Percentiles rank a stretch among this genome's conserved stretches.
Conservation (phyloP, 2,888 invertebrate genomes). For the Clivina fossor region DNA sequence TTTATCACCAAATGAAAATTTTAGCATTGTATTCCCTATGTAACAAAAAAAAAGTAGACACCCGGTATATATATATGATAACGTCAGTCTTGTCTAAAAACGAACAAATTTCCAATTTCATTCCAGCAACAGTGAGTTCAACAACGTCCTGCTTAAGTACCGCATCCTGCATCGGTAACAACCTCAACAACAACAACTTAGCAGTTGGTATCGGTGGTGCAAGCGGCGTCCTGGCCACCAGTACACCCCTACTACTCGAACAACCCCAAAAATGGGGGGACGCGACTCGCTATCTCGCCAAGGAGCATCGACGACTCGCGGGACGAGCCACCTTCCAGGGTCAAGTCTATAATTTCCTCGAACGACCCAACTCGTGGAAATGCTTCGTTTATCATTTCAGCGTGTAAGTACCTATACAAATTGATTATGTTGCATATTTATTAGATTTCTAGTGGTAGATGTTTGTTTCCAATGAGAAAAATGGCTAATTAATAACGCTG, state of each 20-base stretch:
- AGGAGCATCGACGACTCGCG: constrained; percentile 63
- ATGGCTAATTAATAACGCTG: too few relatives aligned
- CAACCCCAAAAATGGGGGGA: constrained; percentile 58
- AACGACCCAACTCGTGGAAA: constrained; percentile 80
- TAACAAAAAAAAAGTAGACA: too few relatives aligned
- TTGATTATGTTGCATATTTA: too few relatives aligned
- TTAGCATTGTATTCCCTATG: too few relatives aligned
- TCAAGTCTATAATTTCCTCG: constrained; percentile 80
- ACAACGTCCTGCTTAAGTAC: neutral
- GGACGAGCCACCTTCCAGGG: constrained; percentile 72
- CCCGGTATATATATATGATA: too few relatives aligned
- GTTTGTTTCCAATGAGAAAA: too few relatives aligned
- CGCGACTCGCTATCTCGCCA: constrained; percentile 62
- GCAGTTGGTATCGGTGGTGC: constrained; percentile 2
- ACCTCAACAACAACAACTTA: too few relatives aligned
- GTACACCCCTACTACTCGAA: constrained; percentile 51
- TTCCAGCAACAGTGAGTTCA: constrained; percentile 10
- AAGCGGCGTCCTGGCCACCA: constrained; percentile 41
- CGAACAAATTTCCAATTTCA: too few relatives aligned
- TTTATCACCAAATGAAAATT: too few relatives aligned
- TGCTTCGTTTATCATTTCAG: constrained; percentile 81
- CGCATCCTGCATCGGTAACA: constrained; percentile 3
- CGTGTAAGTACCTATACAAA: constrained; percentile 77
- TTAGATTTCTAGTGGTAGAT: too few relatives aligned
- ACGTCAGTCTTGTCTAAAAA: too few relatives aligned